Base-by-base conservation (phyloP, 2,888 invertebrate species). In the Lasioglossum morio region DNA sequence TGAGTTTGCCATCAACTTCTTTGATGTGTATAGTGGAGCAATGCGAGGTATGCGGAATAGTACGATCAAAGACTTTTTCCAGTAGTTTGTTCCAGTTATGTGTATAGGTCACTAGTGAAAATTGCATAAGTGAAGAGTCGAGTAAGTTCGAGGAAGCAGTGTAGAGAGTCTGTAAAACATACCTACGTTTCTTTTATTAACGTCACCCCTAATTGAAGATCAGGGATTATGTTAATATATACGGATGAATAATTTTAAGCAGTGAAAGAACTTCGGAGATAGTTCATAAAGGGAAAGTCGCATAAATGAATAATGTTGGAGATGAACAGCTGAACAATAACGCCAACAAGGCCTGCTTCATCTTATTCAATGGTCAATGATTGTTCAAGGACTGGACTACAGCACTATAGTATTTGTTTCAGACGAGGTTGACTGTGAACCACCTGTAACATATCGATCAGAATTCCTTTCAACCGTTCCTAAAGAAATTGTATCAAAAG, bases 381-480 rank as follows among this genome's bases (percentile, higher is more conserved):
- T 66, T 30, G 23, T 34, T 34, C 30, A 66, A 30, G 34, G 30
- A 34, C 19, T 19, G 34, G 34, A 23, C 34, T 66, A 10, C 4
- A 60, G 60, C 60, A 10, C 5, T 27, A 34, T 60, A 30, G 60
- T 14, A 27, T 60, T 27, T 27, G 12, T 60, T 37, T 40, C 37
- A 69, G 37, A 37, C 16, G 37, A 23, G 37, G 69, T 40, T 37
- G 12, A 69, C 37, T 69, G 69, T 37, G 37, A 69, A 69, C 69
- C 23, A 69, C 37, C 69, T 69, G 69, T 37, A 69, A 69, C 37
- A 37, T 69, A 37, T 69, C 69, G 37, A 69, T 69, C 37, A 37
- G 23, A 69, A 23, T 69, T 69, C 66, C 34, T 66, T 66, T 66
- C 66, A 66, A 66, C 10, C 34, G 3, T 30, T 34, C 34, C 19